A percentile compares a stretch with the other conserved stretches of the same genome.
Conservation (phyloP, 2,888 invertebrate species). For the Cactoblastis cactorum region DNA sequence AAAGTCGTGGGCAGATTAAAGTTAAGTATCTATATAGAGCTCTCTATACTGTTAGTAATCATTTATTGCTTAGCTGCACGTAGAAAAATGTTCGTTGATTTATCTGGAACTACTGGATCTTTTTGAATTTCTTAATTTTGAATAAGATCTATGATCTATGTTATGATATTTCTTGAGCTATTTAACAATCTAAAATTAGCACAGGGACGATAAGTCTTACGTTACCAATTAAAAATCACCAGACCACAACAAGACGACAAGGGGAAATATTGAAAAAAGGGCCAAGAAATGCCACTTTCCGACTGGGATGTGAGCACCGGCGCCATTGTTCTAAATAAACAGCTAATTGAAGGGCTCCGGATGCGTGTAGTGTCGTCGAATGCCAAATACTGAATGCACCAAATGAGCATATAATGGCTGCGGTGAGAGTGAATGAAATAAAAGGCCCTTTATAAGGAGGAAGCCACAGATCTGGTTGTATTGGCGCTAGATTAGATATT, state of each 20-base stretch:
- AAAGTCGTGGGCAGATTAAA: too few species aligned
- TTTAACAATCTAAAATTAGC: too few species aligned
- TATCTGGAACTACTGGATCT: too few species aligned
- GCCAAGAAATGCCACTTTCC: constrained; percentile 6
- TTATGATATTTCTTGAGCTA: too few species aligned
- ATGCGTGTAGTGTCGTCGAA: constrained; percentile 40
- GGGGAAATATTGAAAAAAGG: neutral
- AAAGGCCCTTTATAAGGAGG: constrained; percentile 39
- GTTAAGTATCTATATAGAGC: neutral
- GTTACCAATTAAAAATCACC: neutral
- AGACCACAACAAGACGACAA: neutral
- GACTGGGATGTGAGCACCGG: constrained; percentile 7
- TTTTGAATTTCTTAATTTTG: too few species aligned
- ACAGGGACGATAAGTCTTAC: neutral
- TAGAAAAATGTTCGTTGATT: too few species aligned
- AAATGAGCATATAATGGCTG: constrained; percentile 67
- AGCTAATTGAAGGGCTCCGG: constrained; percentile 42
- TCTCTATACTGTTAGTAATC: too few species aligned
- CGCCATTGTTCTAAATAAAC: constrained; percentile 9
- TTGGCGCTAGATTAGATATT: too few species aligned
- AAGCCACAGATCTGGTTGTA: constrained; percentile 10
- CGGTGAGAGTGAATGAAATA: constrained; percentile 35
- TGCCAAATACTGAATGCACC: constrained; percentile 32
- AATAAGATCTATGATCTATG: too few species aligned
- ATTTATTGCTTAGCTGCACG: too few species aligned